These are phyloP conservation scores for Drosophila anomelani DNA, from an alignment of 2,888 invertebrate genomes.

Conservation along the genomic window DNA sequence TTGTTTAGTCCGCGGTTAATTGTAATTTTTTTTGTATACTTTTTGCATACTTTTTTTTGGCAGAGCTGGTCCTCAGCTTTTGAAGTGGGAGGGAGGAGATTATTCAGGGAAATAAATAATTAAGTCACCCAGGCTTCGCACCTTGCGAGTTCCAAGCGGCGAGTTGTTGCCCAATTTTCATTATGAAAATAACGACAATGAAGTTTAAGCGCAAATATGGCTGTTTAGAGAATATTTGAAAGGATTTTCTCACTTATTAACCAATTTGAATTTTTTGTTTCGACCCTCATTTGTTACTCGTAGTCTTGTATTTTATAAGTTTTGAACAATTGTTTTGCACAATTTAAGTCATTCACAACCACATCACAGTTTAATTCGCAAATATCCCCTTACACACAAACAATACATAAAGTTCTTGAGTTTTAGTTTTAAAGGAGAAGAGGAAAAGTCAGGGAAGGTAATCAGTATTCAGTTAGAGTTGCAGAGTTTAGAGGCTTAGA, in stretches of 20 bases:
- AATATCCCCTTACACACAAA: constrained; percentile 1
- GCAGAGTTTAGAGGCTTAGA: constrained; percentile 10
- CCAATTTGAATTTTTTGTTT: constrained; percentile 75
- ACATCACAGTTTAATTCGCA: constrained; percentile 21
- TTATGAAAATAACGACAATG: constrained; percentile 84
- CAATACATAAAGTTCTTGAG: constrained; percentile 32
- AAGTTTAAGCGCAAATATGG: constrained; percentile 85
- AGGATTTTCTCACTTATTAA: constrained; percentile 77
- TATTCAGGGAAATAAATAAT: constrained; percentile 32
- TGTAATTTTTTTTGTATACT: constrained; percentile 40
- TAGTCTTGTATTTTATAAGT: constrained; percentile 79
- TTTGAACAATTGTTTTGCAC: constrained; percentile 59
- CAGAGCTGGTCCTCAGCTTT: constrained; percentile 45
- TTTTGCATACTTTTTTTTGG: constrained; percentile 64
- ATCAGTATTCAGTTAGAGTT: constrained; percentile 42
- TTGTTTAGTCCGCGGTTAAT: constrained; percentile 15
- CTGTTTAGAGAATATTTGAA: constrained; percentile 84
- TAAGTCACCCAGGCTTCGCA: constrained; percentile 39
- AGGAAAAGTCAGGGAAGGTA: constrained; percentile 14
- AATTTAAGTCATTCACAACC: constrained; percentile 26
- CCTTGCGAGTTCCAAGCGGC: constrained; percentile 43
- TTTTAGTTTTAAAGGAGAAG: constrained; percentile 42
- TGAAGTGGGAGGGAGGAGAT: constrained; percentile 9
- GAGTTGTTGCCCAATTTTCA: constrained; percentile 76
- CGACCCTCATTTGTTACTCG: constrained; percentile 72